These are phyloP conservation scores for Chesias legatella DNA, from an alignment of 2,888 invertebrate species.

Conservation along the genomic window DNA sequence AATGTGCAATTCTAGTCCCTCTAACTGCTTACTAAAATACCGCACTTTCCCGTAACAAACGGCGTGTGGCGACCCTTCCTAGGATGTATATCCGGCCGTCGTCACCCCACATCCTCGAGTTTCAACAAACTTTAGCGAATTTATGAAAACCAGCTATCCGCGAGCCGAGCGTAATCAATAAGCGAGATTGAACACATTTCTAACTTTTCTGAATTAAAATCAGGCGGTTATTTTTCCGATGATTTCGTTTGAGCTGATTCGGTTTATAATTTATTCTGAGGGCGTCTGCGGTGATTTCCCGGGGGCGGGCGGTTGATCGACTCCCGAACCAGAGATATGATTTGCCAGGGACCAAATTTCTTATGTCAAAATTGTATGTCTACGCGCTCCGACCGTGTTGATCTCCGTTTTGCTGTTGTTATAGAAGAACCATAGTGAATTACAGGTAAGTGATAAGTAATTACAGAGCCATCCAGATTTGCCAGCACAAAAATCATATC, in stretches of 20 bases:
- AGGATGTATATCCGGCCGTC: too few species aligned
- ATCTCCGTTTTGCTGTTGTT: too few species aligned
- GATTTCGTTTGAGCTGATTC: conserved; percentile 6
- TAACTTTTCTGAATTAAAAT: conserved; percentile 12
- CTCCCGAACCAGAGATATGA: neutral
- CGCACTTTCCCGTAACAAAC: too few species aligned
- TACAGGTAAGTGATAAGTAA: too few species aligned
- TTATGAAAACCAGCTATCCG: conserved; percentile 17
- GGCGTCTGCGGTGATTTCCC: conserved; percentile 30
- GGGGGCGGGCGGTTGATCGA: conserved; percentile 15
- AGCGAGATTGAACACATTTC: conserved; percentile 17
- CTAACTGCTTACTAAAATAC: too few species aligned
- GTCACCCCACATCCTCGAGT: conserved; percentile 4
- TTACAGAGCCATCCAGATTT: too few species aligned
- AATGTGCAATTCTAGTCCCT: too few species aligned
- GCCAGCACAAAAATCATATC: too few species aligned
- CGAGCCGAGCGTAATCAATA: conserved; percentile 16
- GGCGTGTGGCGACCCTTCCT: too few species aligned
- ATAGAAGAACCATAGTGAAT: too few species aligned
- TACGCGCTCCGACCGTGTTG: too few species aligned
- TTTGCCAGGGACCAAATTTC: neutral
- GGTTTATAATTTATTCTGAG: conserved; percentile 29
- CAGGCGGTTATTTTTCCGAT: conserved; percentile 16
- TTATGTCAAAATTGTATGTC: too few species aligned
- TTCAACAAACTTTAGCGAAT: conserved; percentile 14